Evolutionary conservation across 2,797 vertebrate genomes (phyloP).

Genomic region (Tadarida brasiliensis): DNA sequence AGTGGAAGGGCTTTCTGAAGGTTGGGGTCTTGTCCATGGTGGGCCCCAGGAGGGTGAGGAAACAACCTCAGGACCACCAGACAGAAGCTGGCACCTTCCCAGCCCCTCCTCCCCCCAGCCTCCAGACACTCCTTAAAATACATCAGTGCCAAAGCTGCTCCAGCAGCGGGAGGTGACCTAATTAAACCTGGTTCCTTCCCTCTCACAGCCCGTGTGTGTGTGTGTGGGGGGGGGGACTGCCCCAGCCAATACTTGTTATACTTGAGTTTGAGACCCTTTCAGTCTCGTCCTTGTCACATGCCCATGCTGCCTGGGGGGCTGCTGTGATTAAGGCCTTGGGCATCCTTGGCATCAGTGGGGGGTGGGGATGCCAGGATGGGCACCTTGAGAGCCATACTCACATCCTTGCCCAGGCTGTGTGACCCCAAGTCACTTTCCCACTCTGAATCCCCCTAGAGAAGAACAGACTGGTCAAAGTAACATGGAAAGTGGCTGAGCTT

Average conservation of each 20-base stretch:
- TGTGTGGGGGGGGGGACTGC: neutral
- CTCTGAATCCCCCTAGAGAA: neutral
- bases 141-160: constrained; percentile 18
- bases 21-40: neutral
- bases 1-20: neutral
- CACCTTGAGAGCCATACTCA: neutral
- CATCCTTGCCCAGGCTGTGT: neutral
- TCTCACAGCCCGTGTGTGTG: neutral
- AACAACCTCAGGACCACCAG: neutral
- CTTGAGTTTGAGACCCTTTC: neutral
- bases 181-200: constrained; percentile 66
- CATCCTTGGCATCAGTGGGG: neutral
- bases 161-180: constrained; percentile 77
- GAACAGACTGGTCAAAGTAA: neutral
- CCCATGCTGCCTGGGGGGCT: neutral
- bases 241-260: neutral
- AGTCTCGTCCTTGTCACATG: neutral
- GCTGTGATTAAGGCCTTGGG: neutral
- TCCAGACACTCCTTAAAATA: constrained; percentile 70
- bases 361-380: neutral
- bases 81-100: neutral
- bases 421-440: constrained; percentile 24
- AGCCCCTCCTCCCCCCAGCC: neutral
- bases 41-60: neutral
- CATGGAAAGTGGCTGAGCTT: neutral